Evolutionary conservation across 2,113 vertebrate genomes (phyloP), one percentile per base, ranked within the genome.

Genomic region (Circaetus gallicus): DNA sequence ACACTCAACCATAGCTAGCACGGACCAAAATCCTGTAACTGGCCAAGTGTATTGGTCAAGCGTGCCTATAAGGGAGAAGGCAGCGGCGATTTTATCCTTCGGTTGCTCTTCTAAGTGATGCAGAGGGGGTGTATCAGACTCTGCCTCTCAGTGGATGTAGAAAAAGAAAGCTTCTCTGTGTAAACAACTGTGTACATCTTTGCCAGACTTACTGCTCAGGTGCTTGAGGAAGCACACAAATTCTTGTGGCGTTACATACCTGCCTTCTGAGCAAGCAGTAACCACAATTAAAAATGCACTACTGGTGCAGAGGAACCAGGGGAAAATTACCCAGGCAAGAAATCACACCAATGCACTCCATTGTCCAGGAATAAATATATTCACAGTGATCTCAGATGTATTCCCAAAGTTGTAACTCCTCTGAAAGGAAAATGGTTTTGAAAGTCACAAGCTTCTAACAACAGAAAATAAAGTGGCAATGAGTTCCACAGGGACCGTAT

Each of bases 241-340:
- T 34, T 63, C 22, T 16, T 69, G 18, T 0, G 0, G 38, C 34
- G 38, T 58, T 58, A 69, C 34, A 73, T 2, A 20, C 17, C 10
- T 25, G 13, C n/a, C 52, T 61, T 18, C 43, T 49, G 49, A 70
- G 16, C 24, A 59, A 83, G 32, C 13, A 58, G 26, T 7, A 90
- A 42, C 12, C 61, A 31, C 61, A 28, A 20, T 36, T 42, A 47
- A 73, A 90, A 69, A 73, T 8, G 1, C 10, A 20, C 5, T n/a
- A 6, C 11, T 0, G 0, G 10, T 17, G 28, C 36, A 40, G 11
- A 10, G 6, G 4, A 73, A 66, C 3, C 7, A 31, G 2, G 19
- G 29, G 25, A 24, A 78, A 74, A 66, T 34, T 24, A 81, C 47
- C 8, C n/a, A 32, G 50, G 38, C 6, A 38, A 78, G 55, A 45